Base-by-base conservation (phyloP, 1,140 invertebrate species). In the Micrasema minimum region DNA sequence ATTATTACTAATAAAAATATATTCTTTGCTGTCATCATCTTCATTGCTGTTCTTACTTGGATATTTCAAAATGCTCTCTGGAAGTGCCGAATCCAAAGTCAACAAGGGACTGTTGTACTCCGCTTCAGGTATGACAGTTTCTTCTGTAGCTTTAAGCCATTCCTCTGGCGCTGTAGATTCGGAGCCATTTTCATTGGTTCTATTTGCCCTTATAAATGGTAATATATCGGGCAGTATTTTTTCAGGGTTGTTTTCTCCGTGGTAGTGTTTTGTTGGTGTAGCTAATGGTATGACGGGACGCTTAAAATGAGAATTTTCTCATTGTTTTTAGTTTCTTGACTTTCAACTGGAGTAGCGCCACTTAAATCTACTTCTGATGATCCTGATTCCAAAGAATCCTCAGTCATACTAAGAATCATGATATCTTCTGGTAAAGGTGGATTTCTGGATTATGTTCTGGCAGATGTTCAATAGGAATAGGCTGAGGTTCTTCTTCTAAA, bases 391-490 rank as follows among this genome's bases (percentile, higher is more conserved):
- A 70, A 48, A 57, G 74, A 38, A 61, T 75, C 74, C 55, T 75
- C 74, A 12, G 71, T 67, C 71, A 72, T 65, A 12, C 67, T 62
- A 22, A 71, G 65, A 59, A 62, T 69, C 66, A 69, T 72, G 45
- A 76, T 72, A 55, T 76, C 76, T 62, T 82, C 80, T n/a, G 79
- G 79, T 41, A 80, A 75, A 3, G 79, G 79, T 46, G 80, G 80
- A 76, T 80, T 46, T 78, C 78, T 2, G 80, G 80, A 69, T 82
- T 82, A 46, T 78, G 74, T 69, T 79, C 77, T 38, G 72, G 71
- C 43, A 75, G 43, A 65, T 75, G 74, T 51, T 75, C 74, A 41
- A 75, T 71, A 9, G 71, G 71, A 31, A 75, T 61, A 18, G 46
- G 7, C 31, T 72, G 69, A 68, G 61, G 50, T 55, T 73, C 71